Evolutionary conservation across 2,113 vertebrate genomes (phyloP), one percentile per base, ranked within the genome.

Genomic region (Chloropsis cyanopogon): DNA sequence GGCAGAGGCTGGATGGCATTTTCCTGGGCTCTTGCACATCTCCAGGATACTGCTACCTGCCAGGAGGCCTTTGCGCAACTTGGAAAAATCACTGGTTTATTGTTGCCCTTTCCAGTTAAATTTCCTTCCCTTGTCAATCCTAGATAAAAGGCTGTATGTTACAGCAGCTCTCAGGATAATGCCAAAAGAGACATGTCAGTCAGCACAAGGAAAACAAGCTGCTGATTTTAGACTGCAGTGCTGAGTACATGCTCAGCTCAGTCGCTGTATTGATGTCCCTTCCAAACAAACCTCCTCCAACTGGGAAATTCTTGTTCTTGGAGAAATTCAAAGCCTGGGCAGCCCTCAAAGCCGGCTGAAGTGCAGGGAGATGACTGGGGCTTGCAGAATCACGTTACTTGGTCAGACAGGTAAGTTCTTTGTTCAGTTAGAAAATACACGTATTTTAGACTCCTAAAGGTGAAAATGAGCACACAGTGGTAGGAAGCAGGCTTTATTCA

Each of bases 1-100:
- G 68, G 69, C 72, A 63, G 91, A 91, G 86, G 42, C 72, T 90
- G 92, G 91, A 73, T 94, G 83, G 80, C 86, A 75, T 96, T 93
- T 94, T 94, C 91, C 91, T 81, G 88, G 78, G 72, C 72, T 92
- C 39, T 59, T 56, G 71, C 35, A 14, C 60, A 71, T 86, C 88
- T 82, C 86, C 86, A 73, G 94, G 95, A 90, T 63, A 63, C 76
- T 10, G 2, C 76, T 35, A 71, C 80, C 35, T 93, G 92, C 90
- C 88, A 86, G 76, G 66, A 92, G 52, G 33, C 82, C 68, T 86
- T 83, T 1, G 4, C 2, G 24, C 92, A 77, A 88, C 88, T 90
- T 94, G 91, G 88, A 95, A 88, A 49, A 76, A 39, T 88, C 53
- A 53, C 76, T 81, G 71, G 14, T 44, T 88, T 83, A 16, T 73